Base-by-base conservation (phyloP, 30 jellyfish, hydroid and myxozoan species). In the Aurelia sp. region DNA sequence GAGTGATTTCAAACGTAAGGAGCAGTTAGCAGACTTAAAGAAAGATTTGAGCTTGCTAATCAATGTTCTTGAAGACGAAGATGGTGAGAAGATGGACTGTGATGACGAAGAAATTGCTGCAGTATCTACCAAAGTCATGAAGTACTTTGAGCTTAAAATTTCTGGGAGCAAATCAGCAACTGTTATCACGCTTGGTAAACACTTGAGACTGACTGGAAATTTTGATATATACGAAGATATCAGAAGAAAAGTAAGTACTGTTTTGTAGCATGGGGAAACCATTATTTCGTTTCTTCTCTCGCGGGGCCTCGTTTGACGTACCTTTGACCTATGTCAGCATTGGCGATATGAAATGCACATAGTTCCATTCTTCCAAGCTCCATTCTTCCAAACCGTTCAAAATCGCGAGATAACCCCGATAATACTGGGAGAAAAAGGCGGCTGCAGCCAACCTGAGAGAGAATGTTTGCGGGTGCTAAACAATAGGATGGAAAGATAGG, bases 131-230 rank as follows among this genome's bases (percentile, higher is more conserved):
- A 86, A 86, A 64, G 53, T 86, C 27, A 50, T 17, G 27, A 13
- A 78, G 6, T 67, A 74, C 21, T 76, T 86, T 73, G 51, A 62
- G 18, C 75, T 86, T 8, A 57, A 40, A 35, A 48, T 21, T 13
- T 55, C 30, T 51, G 20, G 40, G 63, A 59, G 63, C 41, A 78
- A 61, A 53, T 83, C 95, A 48, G 53, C 58, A 40, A 63, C 22
- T 10, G 48, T 86, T 20, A 40, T 86, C 57, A 50, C 44, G 57
- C 80, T 75, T 70, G 83, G 77, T 16, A 53, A 67, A 33, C 8
- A 33, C 51, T 63, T 86, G 31, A 76, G 63, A 13, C 65, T 86
- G 83, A 20, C 51, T 3, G 90, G 95, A 63, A 70, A 63, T 47
- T 86, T 86, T 21, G 60, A 68, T 4, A 18, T 67, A 13, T 77